phyloP scores from a whole-genome alignment of 2,888 invertebrate genomes.

The Muschampia plurimacula region DNA sequence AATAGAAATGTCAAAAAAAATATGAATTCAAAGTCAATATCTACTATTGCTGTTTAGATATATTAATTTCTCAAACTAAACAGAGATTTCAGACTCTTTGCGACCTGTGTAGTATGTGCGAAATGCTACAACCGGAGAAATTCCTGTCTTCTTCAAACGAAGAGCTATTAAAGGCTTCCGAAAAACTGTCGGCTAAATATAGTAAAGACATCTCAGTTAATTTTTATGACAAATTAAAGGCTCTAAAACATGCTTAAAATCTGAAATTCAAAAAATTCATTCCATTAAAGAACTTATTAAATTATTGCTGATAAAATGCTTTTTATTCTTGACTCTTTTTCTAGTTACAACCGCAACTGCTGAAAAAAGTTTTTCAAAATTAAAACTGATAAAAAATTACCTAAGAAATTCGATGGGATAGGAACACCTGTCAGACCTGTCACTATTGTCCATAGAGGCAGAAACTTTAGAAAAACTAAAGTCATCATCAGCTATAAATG shows the following conservation, averaged over 20 bases:
- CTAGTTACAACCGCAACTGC: no score
- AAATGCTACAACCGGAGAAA: no score
- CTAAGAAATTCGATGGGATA: slow-evolving; percentile 2
- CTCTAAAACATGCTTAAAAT: slow-evolving; percentile 2
- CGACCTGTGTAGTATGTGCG: no score
- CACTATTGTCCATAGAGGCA: not conserved
- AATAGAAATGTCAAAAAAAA: no score
- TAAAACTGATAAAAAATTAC: not conserved
- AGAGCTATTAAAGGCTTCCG: slow-evolving; percentile 7
- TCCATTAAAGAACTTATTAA: slow-evolving; percentile 1
- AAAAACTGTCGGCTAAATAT: not conserved
- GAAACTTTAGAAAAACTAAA: not conserved
- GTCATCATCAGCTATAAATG: not conserved
- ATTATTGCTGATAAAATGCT: not conserved
- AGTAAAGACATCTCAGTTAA: not conserved
- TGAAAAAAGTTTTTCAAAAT: not conserved
- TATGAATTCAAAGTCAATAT: no score
- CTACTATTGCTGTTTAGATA: no score
- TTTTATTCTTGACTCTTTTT: no score
- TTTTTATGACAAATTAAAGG: not conserved
- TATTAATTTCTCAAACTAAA: no score
- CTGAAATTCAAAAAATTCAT: not conserved
- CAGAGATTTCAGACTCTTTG: no score
- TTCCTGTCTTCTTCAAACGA: no score
- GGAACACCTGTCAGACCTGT: not conserved